Base-by-base conservation (phyloP, 35 echinoderm and acorn worm genomes). In the Strongylocentrotus purpuratus region DNA sequence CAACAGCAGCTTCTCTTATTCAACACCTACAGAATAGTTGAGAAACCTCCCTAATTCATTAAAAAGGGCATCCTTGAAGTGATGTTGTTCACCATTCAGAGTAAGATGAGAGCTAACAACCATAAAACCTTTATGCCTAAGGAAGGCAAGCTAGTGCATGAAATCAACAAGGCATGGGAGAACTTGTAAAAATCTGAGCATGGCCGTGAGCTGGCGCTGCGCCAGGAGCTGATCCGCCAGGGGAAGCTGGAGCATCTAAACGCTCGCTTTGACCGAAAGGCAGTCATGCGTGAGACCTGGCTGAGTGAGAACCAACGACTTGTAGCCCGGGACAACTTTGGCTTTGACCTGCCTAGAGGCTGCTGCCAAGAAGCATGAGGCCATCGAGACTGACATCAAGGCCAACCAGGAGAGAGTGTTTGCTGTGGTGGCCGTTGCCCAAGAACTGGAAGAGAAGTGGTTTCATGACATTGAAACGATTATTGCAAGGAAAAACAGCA, bases 41-140 rank as follows among this genome's bases (percentile, higher is more conserved):
- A 99, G 70, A 99, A 99, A 97, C 98, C 98, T 50, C 98, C 98
- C 31, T 98, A 99, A 94, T 99, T 99, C 91, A 96, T 97, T 91
- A 97, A 99, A 86, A 99, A 99, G 88, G 98, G 98, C 33, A 99
- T 98, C 95, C 94, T 99, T 61, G 98, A 99, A 85, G 98, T 98
- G 31, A 90, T 99, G 71, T 92, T 99, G 86, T 99, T 99, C 58
- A 99, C 98, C 94, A 97, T 99, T 12, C 97, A 98, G 88, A 99
- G 96, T 85, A 97, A 99, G 95, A 99, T 99, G 98, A 98, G 98
- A 91, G 98, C 98, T 32, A 99, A 99, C 94, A 99, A 99, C 95
- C 98, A 99, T 96, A 98, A 94, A 47, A 97, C 97, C 86, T 99
- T 96, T 94, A 78, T 94, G 61, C 98, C 98, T 35, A 97, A 97